Evolutionary conservation across 2,888 invertebrate genomes (phyloP).

Genomic region (Ctenicera cuprea): DNA sequence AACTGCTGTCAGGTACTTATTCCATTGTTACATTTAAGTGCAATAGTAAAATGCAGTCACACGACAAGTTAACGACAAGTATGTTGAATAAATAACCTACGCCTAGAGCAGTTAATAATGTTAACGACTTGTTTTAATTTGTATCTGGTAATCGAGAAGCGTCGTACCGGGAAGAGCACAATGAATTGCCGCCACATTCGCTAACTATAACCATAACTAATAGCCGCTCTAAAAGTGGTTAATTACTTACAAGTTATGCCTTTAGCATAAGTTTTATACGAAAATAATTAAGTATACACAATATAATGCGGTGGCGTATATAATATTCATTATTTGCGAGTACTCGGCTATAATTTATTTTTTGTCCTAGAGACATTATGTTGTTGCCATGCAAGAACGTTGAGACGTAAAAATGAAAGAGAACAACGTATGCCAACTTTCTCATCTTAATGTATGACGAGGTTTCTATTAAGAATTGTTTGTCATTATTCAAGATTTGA

Average conservation of each 20-base stretch:
- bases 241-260: constrained; percentile 9
- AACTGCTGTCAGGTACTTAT: constrained; percentile 1
- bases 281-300: constrained; percentile 1
- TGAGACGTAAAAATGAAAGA: too few species aligned
- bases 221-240: constrained; percentile 17
- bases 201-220: constrained; percentile 31
- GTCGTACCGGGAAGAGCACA: constrained; percentile 15
- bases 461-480: background rate
- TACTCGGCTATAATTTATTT: too few species aligned
- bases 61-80: constrained; percentile 10
- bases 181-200: constrained; percentile 28
- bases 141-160: constrained; percentile 24
- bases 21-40: constrained; percentile 3
- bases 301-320: too few species aligned
- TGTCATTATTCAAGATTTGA: background rate
- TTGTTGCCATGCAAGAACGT: too few species aligned
- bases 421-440: too few species aligned
- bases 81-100: constrained; percentile 25
- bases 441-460: too few species aligned
- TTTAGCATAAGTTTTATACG: background rate
- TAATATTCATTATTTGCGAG: too few species aligned
- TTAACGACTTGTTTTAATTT: constrained; percentile 29
- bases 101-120: constrained; percentile 25
- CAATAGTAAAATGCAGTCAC: constrained; percentile 20
- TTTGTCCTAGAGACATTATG: too few species aligned